Evolutionary conservation across 1,140 invertebrate genomes (phyloP), one percentile per base, ranked within the genome.

Genomic region (Bradysia coprophila): DNA sequence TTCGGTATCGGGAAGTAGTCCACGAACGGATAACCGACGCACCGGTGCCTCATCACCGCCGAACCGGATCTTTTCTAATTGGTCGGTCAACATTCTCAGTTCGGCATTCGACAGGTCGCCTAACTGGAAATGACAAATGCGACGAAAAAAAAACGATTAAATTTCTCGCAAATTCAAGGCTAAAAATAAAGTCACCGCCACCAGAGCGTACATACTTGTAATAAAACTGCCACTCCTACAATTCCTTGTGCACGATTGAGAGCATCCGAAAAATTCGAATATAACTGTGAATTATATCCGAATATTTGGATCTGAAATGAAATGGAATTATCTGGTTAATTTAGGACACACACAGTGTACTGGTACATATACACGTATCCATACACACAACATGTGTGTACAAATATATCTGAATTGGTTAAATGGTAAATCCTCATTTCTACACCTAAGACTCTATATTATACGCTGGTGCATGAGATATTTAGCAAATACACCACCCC

Each of bases 201-300:
- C n/a, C n/a, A n/a, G n/a, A n/a, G n/a, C n/a, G n/a, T 36, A 38
- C 18, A 13, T 70, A 91, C 87, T 76, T 90, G 85, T 47, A 91
- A 65, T 40, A 93, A 70, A 45, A 93, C 69, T 40, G 87, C 86
- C 51, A 92, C 75, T 28, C 80, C 85, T 38, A 89, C 83, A 51
- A 92, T 78, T 48, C 89, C 88, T 64, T 91, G 86, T 44, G 86
- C 82, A 63, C 80, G 76, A 57, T 86, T 78, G 45, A 87, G 64
- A 41, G 89, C 86, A 61, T 90, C 85, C 31, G 84, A 81, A 65
- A 88, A 85, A 67, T 92, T 92, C 51, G 78, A 76, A 67, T 92
- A 93, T 41, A 93, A 70, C 60, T 92, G 84, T 43, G 84, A 86
- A 67, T 93, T 93, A 73, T 89, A 93, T 50, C 86, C 85, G 62